phyloP scores from a whole-genome alignment of 2,797 vertebrate species.

The Sebastolobus alascanus region DNA sequence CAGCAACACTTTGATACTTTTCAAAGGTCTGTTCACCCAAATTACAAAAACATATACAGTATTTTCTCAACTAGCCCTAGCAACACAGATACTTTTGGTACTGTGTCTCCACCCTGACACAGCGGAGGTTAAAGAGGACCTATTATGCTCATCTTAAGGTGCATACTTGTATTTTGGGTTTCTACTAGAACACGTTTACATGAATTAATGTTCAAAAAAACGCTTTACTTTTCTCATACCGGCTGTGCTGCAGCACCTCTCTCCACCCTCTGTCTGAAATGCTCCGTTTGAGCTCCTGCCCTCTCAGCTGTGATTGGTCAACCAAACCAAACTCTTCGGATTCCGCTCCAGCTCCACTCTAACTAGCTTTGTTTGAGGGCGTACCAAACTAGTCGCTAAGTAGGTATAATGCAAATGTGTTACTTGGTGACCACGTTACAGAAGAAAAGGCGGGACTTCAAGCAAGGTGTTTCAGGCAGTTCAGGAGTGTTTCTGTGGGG shows the following conservation, averaged over 20 bases:
- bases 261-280: neutral
- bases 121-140: neutral
- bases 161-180: too few species aligned
- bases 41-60: conserved; percentile 3
- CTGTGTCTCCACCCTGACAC: neutral
- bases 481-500: neutral
- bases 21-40: conserved; percentile 1
- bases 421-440: neutral
- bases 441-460: too few species aligned
- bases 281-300: too few species aligned
- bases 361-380: neutral
- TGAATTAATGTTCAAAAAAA: too few species aligned
- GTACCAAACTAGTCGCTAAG: accelerated
- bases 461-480: neutral
- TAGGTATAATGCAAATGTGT: neutral
- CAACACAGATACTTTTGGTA: neutral
- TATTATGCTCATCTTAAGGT: too few species aligned
- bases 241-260: too few species aligned
- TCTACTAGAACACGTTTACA: too few species aligned
- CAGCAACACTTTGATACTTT: conserved; percentile 14
- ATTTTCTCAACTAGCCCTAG: neutral
- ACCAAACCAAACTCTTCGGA: neutral
- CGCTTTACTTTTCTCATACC: too few species aligned
- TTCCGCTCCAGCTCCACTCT: neutral
- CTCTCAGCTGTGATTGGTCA: neutral